These are phyloP conservation scores for Ploceus nigricollis DNA, from an alignment of 2,113 vertebrate genomes.

Conservation along the genomic window DNA sequence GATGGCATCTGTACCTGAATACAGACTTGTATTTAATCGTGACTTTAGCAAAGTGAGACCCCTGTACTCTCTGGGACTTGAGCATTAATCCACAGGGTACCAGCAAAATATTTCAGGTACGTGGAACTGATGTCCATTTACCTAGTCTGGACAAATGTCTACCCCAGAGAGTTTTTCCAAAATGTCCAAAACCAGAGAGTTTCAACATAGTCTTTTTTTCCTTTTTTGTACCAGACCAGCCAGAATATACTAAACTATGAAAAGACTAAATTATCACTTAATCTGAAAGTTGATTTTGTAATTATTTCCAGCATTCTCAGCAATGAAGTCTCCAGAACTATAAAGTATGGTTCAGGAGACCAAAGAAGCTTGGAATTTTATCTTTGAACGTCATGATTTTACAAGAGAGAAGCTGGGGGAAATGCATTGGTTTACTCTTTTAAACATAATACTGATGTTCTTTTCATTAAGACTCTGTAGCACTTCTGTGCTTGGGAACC, in stretches of 20 bases:
- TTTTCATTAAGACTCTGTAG: neutral
- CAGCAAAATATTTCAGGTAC: neutral
- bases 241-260: neutral
- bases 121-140: neutral
- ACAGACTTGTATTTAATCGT: neutral
- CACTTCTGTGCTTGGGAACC: neutral
- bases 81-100: neutral
- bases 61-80: neutral
- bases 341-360: neutral
- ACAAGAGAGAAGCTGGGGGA: neutral
- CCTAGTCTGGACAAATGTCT: neutral
- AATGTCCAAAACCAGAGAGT: neutral
- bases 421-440: neutral
- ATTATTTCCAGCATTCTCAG: neutral
- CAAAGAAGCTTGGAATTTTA: neutral
- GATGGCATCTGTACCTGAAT: neutral
- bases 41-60: neutral
- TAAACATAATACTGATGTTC: neutral
- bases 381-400: neutral
- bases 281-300: neutral
- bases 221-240: neutral
- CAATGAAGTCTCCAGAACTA: neutral
- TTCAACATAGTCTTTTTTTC: neutral
- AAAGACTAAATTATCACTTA: neutral
- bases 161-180: neutral